These are phyloP conservation scores for Enteromius fasciolatus DNA, from an alignment of 2,797 vertebrate species.

Conservation along the genomic window DNA sequence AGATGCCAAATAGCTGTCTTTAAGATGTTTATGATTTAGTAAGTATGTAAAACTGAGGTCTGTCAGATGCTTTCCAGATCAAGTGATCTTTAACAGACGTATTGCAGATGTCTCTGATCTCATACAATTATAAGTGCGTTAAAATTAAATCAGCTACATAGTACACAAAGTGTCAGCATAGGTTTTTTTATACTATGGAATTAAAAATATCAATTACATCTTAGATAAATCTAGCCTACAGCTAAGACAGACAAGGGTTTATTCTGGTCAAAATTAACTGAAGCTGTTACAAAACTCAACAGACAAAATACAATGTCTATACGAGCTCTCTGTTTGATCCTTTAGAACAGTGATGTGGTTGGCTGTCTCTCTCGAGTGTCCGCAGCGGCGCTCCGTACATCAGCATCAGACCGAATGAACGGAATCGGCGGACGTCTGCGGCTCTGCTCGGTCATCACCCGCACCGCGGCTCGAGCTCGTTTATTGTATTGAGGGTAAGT, in stretches of 20 bases:
- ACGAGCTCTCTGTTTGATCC: not conserved
- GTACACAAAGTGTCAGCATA: not conserved
- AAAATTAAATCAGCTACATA: not conserved
- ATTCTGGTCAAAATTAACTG: not conserved
- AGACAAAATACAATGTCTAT: not conserved
- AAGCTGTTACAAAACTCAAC: not conserved
- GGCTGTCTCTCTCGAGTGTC: conserved; percentile 28
- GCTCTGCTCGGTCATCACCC: conserved; percentile 14
- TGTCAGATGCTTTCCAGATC: no score
- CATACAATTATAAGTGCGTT: not conserved
- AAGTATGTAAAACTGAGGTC: no score
- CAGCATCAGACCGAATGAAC: conserved; percentile 23
- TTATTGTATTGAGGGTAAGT: conserved; percentile 1
- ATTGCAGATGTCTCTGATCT: no score
- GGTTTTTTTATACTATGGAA: not conserved
- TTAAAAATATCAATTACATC: not conserved
- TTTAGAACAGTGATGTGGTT: not conserved
- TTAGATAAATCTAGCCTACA: not conserved
- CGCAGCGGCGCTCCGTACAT: conserved; percentile 47
- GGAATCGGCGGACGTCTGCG: not conserved
- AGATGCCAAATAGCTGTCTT: no score
- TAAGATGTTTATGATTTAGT: no score
- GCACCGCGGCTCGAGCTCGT: conserved; percentile 15
- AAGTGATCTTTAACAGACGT: no score
- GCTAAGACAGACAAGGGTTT: not conserved